Base-by-base conservation (phyloP, 1,140 invertebrate genomes). In the Mamestra configurata region DNA sequence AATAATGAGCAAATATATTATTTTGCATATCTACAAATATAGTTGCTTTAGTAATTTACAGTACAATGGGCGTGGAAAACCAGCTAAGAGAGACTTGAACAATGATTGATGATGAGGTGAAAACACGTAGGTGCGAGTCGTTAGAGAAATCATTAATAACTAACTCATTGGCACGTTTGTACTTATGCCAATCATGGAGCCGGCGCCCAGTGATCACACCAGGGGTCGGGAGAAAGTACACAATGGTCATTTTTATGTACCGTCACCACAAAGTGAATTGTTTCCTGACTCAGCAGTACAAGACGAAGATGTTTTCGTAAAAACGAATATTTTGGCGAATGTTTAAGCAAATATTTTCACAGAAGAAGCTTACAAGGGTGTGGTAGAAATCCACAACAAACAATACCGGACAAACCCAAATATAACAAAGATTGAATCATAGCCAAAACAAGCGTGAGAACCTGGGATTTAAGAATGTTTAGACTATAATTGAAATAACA, bases 131-230 rank as follows among this genome's bases (percentile, higher is more conserved):
- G 51, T 59, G 55, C 53, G 18, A 59, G 53, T 59, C 35, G 51
- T 59, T 75, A 75, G 71, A 64, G 73, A 76, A 76, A 76, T 76
- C 55, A 76, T 76, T 75, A 75, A 59, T 76, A 76, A 59, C 72
- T 40, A 27, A 49, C 73, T 76, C 73, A 76, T 76, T 76, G 57
- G 57, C 43, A 64, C 40, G 40, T 61, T 43, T 76, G 57, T 76
- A 64, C 71, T 76, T 64, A 20, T 76, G 57, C 73, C 73, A 76
- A 76, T 76, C 73, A 76, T 51, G 40, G 37, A 7, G 43, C 11
- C 73, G 40, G 40, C 35, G 20, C 53, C 73, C 15, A 43, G 73
- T 49, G 73, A 64, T 76, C 57, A 76, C 43, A 22, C 15, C 73
- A 64, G 40, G 35, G 73, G 73, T 76, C 73, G 73, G 57, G 73